phyloP scores from a whole-genome alignment of 92 coral and sea anemone genomes.

The Metridium senile region DNA sequence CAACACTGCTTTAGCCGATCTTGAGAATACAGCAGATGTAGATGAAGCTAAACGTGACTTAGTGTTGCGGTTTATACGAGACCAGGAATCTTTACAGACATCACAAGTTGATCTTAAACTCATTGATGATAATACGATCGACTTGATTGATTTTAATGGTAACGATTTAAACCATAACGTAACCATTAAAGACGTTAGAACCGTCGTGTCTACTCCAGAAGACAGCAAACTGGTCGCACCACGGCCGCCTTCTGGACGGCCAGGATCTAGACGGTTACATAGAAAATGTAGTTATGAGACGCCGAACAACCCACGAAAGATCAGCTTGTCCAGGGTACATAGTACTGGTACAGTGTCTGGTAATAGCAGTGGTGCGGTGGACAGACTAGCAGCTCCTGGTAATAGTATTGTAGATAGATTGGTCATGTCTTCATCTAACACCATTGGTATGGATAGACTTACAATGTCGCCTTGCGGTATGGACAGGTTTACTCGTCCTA shows the following conservation, averaged over 20 bases:
- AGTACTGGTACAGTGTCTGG: background rate
- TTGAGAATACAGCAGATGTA: constrained; percentile 54
- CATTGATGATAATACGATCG: constrained; percentile 84
- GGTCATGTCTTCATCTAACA: background rate
- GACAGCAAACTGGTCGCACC: constrained; percentile 38
- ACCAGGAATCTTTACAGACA: constrained; percentile 92
- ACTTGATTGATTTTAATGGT: constrained; percentile 80
- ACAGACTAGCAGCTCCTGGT: background rate
- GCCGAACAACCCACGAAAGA: constrained; percentile 6
- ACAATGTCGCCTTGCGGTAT: background rate
- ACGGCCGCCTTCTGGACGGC: constrained; percentile 76
- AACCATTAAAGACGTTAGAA: constrained; percentile 9
- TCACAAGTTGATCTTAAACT: constrained; percentile 79
- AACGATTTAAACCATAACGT: constrained; percentile 55
- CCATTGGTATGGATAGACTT: background rate
- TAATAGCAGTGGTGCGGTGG: background rate
- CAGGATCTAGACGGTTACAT: constrained; percentile 44
- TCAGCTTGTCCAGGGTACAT: background rate
- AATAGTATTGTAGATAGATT: background rate
- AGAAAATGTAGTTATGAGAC: constrained; percentile 7
- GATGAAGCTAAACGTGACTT: constrained; percentile 79
- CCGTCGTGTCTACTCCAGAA: constrained; percentile 28
- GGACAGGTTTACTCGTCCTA: constrained; percentile 14
- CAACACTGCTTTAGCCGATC: constrained; percentile 40
- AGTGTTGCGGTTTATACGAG: constrained; percentile 88